These are phyloP conservation scores for Parnassius apollo DNA, from an alignment of 2,888 invertebrate genomes.

Conservation along the genomic window DNA sequence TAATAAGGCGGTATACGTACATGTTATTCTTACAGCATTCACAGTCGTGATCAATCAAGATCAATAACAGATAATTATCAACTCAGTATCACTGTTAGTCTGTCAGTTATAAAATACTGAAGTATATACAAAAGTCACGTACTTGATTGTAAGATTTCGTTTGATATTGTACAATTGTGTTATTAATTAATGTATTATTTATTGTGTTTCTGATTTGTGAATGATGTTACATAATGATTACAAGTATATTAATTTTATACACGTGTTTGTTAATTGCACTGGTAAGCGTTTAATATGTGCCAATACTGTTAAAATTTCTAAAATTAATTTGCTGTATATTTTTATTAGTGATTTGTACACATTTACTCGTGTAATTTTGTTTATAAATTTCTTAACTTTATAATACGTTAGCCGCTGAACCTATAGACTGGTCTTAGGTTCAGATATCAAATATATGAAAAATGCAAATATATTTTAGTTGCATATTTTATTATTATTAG, in stretches of 20 bases:
- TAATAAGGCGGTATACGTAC: not conserved
- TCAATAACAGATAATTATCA: slow-evolving; percentile 15
- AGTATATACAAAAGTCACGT: slow-evolving; percentile 41
- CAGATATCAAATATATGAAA: not conserved
- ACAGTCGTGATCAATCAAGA: slow-evolving; percentile 30
- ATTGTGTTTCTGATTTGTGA: slow-evolving; percentile 17
- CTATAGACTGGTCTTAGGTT: not conserved
- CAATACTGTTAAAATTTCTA: not conserved
- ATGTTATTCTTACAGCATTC: not conserved
- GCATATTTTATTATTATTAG: too few species aligned
- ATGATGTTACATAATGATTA: slow-evolving; percentile 27
- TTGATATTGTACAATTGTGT: slow-evolving; percentile 23
- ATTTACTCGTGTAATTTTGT: too few species aligned
- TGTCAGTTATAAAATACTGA: slow-evolving; percentile 23
- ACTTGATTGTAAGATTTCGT: slow-evolving; percentile 34
- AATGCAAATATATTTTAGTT: not conserved
- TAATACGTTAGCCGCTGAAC: too few species aligned
- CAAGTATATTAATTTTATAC: slow-evolving; percentile 17
- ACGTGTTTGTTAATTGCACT: slow-evolving; percentile 19
- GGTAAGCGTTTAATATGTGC: slow-evolving; percentile 22
- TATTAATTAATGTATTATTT: slow-evolving; percentile 27
- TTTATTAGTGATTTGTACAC: not conserved
- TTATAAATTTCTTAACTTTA: too few species aligned
- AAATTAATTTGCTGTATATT: not conserved
- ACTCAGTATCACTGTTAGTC: slow-evolving; percentile 1